Percentiles rank a stretch among this genome's conserved stretches.
Evolutionary conservation across 2,888 invertebrate genomes (phyloP).

Genomic region (Norana najaformis): DNA sequence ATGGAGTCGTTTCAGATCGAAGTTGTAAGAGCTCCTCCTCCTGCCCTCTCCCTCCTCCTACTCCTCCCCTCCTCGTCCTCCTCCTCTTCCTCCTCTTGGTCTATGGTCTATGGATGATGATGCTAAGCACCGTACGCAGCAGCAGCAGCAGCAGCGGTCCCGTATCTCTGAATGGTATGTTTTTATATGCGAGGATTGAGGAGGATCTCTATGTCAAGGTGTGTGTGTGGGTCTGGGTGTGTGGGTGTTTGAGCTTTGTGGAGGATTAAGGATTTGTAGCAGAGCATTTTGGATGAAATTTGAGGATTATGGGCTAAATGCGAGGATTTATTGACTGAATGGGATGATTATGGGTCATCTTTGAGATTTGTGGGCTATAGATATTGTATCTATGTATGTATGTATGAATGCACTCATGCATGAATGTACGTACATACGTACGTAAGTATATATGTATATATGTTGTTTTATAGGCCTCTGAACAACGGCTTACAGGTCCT

Average conservation of each 20-base stretch:
- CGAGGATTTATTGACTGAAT: background rate
- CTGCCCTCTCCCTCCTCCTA: background rate
- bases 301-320: background rate
- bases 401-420: background rate
- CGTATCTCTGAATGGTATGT: slow-evolving; percentile 14
- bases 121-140: background rate
- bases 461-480: slow-evolving; percentile 16
- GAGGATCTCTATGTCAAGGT: slow-evolving; percentile 2
- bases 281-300: background rate
- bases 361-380: background rate
- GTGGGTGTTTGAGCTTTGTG: background rate
- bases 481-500: background rate
- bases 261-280: background rate
- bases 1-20: slow-evolving; percentile 13
- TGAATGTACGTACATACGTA: slow-evolving; percentile 25
- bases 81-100: background rate
- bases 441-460: slow-evolving; percentile 31
- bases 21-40: slow-evolving; percentile 1
- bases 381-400: background rate
- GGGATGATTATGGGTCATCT: background rate
- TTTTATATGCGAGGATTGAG: slow-evolving; percentile 17
- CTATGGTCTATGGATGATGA: background rate
- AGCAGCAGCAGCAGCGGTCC: slow-evolving; percentile 7
- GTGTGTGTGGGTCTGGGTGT: background rate
- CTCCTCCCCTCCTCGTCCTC: background rate